These are phyloP conservation scores for Agonopterix arenella DNA, from an alignment of 2,888 invertebrate species.

Conservation along the genomic window DNA sequence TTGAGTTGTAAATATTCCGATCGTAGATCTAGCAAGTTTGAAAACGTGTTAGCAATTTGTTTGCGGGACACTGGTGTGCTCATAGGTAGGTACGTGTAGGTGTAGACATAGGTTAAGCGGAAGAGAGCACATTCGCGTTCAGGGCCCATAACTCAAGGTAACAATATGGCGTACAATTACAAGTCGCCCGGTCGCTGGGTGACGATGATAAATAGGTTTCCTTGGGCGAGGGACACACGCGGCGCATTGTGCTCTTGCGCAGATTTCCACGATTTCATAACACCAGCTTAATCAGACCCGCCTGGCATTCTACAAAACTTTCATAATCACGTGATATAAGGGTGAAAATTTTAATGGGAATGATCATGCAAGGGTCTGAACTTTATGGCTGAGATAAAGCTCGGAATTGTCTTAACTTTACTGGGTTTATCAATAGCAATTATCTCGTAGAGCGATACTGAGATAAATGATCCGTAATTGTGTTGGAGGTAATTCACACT, in stretches of 20 bases:
- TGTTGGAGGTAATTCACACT: conserved; percentile 22
- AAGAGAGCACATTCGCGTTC: conserved; percentile 48
- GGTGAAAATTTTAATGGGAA: too few relatives aligned
- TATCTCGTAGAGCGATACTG: conserved; percentile 31
- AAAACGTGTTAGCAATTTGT: not conserved
- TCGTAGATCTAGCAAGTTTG: not conserved
- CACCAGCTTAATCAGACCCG: conserved; percentile 22
- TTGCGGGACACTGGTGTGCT: not conserved
- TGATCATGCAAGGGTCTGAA: conserved; percentile 1
- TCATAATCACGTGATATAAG: not conserved
- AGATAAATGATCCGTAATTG: conserved; percentile 36
- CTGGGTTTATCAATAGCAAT: conserved; percentile 27
- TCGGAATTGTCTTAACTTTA: conserved; percentile 17
- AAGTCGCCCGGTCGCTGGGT: conserved; percentile 50
- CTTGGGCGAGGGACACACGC: conserved; percentile 53
- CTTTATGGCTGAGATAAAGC: not conserved
- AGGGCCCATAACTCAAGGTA: conserved; percentile 61
- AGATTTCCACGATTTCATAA: conserved; percentile 20
- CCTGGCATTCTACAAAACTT: conserved; percentile 13
- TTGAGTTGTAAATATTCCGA: not conserved
- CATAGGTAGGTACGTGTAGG: conserved; percentile 1
- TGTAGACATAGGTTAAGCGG: conserved; percentile 35
- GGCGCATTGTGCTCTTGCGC: conserved; percentile 31
- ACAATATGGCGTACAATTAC: conserved; percentile 73
- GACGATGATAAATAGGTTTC: conserved; percentile 72